Conservation (phyloP, 2,113 vertebrate species). For the Grus americana region DNA sequence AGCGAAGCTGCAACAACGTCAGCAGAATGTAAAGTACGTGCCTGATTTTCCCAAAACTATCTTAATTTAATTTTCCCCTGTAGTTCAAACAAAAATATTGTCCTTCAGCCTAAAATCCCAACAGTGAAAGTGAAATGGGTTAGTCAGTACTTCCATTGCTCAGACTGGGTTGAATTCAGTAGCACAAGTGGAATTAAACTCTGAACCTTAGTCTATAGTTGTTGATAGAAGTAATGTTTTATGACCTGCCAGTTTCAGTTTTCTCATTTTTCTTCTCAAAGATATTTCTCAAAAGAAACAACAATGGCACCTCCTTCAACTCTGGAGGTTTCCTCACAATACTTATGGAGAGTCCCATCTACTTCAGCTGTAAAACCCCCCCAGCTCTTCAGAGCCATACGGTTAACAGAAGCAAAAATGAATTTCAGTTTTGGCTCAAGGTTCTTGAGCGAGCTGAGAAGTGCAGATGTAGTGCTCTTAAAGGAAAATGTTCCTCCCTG, state of each 20-base stretch:
- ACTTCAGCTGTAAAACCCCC: neutral
- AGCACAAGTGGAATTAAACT: neutral
- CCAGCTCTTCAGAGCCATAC: neutral
- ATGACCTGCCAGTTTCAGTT: neutral
- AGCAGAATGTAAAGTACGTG: neutral
- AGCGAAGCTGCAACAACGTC: neutral
- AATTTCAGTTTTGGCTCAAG: neutral
- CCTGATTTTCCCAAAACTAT: neutral
- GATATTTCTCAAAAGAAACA: neutral
- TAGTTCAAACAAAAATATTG: neutral
- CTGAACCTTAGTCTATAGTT: neutral
- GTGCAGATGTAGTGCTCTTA: neutral
- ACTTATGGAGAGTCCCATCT: neutral
- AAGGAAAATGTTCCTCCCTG: neutral
- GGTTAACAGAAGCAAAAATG: neutral
- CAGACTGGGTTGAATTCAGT: neutral
- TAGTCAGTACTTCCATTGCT: neutral
- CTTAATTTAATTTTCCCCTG: neutral
- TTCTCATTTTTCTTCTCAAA: neutral
- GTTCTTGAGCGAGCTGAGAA: neutral
- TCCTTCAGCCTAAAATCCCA: neutral
- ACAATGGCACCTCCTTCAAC: neutral
- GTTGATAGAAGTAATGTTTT: neutral
- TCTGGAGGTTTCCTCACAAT: neutral
- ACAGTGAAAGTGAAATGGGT: neutral